Evolutionary conservation across 2,888 invertebrate species (phyloP).

Genomic region (Dynastes tityus): DNA sequence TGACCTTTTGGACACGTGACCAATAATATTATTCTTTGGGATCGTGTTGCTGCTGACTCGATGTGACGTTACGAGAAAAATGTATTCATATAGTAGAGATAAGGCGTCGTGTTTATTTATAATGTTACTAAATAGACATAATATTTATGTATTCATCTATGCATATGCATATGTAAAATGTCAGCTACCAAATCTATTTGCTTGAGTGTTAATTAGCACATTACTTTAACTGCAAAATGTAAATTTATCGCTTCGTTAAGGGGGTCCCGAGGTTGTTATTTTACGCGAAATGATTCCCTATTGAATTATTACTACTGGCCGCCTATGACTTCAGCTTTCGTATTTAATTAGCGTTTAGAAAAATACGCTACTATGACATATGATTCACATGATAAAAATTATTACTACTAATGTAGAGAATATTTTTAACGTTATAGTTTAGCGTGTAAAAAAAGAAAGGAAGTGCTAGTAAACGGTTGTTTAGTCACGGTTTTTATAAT

Average conservation of each 20-base stretch:
- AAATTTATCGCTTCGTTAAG: conserved; percentile 18
- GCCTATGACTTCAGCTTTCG: conserved; percentile 2
- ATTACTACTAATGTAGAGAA: not conserved
- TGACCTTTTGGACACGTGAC: conserved; percentile 51
- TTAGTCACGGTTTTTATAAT: conserved; percentile 10
- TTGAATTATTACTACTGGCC: not conserved
- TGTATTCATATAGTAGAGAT: conserved; percentile 18
- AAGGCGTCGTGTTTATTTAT: conserved; percentile 36
- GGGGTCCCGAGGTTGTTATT: conserved; percentile 11
- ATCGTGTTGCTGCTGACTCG: conserved; percentile 9
- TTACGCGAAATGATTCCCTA: not conserved
- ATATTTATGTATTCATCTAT: conserved; percentile 28
- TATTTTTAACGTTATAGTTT: not conserved
- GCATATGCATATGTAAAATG: conserved; percentile 26
- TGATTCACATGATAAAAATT: conserved; percentile 21
- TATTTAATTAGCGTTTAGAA: not conserved
- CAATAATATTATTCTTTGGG: conserved; percentile 34
- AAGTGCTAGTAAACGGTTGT: conserved; percentile 8
- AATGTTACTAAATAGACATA: conserved; percentile 18
- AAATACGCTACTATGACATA: too few relatives aligned
- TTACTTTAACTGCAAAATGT: conserved; percentile 35
- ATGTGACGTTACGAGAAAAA: conserved; percentile 24
- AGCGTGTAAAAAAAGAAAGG: not conserved
- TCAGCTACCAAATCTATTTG: conserved; percentile 26
- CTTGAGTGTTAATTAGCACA: conserved; percentile 11